These are phyloP conservation scores for Stratiomys singularior DNA, from an alignment of 2,888 invertebrate species.

Conservation along the genomic window DNA sequence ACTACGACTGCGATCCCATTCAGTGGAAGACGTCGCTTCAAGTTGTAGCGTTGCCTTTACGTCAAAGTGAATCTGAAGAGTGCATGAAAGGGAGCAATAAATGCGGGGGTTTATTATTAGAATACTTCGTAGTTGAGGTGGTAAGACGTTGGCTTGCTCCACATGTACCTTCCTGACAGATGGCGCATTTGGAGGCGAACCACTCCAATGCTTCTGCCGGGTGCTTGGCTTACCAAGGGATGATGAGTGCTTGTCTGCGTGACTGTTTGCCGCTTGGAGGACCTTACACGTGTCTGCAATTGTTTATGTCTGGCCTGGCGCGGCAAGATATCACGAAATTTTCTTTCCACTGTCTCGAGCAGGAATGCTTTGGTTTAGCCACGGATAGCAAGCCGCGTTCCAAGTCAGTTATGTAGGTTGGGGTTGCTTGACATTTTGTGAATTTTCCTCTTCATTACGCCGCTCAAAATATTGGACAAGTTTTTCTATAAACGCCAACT, in stretches of 20 bases:
- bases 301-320: slow-evolving; percentile 40
- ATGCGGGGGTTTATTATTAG: slow-evolving; percentile 24
- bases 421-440: slow-evolving; percentile 40
- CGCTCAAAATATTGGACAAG: slow-evolving; percentile 19
- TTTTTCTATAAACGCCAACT: not conserved
- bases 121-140: not conserved
- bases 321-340: slow-evolving; percentile 15
- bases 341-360: slow-evolving; percentile 25
- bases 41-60: not conserved
- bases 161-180: slow-evolving; percentile 38
- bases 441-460: slow-evolving; percentile 33
- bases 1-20: not conserved
- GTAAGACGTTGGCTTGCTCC: not conserved
- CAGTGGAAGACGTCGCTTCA: not conserved
- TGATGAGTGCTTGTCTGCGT: slow-evolving; percentile 23
- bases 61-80: slow-evolving; percentile 1
- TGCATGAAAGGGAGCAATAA: not conserved
- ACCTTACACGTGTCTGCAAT: slow-evolving; percentile 43
- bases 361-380: not conserved
- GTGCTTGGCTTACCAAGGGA: not conserved
- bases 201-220: not conserved
- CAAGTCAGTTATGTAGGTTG: not conserved
- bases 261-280: slow-evolving; percentile 21
- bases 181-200: slow-evolving; percentile 26
- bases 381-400: too few relatives aligned